Evolutionary conservation across 2,113 vertebrate genomes (phyloP), one percentile per base, ranked within the genome.

Genomic region (Rafetus swinhoei): DNA sequence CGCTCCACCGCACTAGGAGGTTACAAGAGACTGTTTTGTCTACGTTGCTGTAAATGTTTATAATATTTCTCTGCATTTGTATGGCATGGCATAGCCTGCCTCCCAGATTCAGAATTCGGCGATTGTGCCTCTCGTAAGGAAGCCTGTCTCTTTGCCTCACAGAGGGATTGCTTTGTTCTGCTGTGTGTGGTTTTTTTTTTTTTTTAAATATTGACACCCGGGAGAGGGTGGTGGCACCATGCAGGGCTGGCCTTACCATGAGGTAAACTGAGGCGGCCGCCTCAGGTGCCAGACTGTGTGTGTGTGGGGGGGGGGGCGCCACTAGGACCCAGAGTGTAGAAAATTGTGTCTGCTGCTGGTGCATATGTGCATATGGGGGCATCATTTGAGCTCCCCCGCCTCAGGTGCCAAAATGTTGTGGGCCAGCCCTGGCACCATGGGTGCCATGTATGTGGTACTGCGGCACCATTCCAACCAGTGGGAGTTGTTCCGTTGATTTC

Each of bases 11-110:
- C 93, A 14, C 94, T 89, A 39, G 94, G 95, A 93, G 95, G 86
- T 97, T 96, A 95, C 97, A 96, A 95, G 97, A 97, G 95, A 96
- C 97, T 98, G 98, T 98, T 98, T 97, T 98, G 98, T 98, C 98
- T 98, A 93, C 79, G 6, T 89, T 87, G 93, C 94, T 93, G 87
- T 92, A 87, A 96, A 95, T 95, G 97, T 97, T 97, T 97, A 95
- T 87, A 97, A 96, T 96, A 90, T 93, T 89, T 94, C 92, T 93
- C 88, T 54, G 82, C 88, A 32, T 88, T 53, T 74, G 87, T 87
- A 88, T 84, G 6, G 85, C 91, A 35, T 55, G 94, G 95, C 91
- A 97, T 93, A 91, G 86, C 94, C 88, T 82, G 55, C 86, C 55
- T 2, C 3, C 10, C 81, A 0, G 15, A 84, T 3, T n/a, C 32